Base-by-base conservation (phyloP, 2,113 vertebrate species). In the Myrmecobius fasciatus region DNA sequence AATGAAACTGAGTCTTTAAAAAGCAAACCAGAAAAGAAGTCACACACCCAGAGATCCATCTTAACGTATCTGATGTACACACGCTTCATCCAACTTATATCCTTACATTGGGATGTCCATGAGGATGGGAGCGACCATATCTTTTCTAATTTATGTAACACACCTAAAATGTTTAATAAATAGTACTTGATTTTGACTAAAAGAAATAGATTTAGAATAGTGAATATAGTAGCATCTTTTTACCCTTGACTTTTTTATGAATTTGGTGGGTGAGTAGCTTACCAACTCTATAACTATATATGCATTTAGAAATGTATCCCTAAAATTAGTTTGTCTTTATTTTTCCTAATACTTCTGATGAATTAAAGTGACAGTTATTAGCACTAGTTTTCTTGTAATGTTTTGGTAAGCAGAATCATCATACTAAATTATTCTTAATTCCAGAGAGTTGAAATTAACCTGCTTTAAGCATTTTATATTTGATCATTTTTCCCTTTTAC, bases 151-250 rank as follows among this genome's bases (percentile, higher is more conserved):
- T 22, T 56, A 28, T 94, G 26, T 17, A 90, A 47, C 67, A 91
- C 6, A 22, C 89, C 94, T 93, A 96, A 91, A 54, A 91, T 90
- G 43, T 96, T 95, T 89, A 91, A 52, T 91, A 96, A 96, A n/a
- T 46, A 89, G 12, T 10, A 53, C 75, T 36, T 47, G 91, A 95
- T 88, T 90, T 96, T 95, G 26, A 53, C 75, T 48, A n/a, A n/a
- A 36, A 22, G 49, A 93, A 93, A 43, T 94, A 93, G 43, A 3
- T 91, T 92, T 53, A 88, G 92, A 90, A 5, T 54, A 36, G 36
- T 75, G 60, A 67, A 17, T 67, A n/a, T 36, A 2, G 4, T 75
- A n/a, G 60, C 31, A n/a, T 75, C 36, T 75, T 75, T 67, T n/a
- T 75, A n/a, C 36, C 60, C 60, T 20, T 75, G n/a, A n/a, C 31